Percentiles rank a stretch among this genome's conserved stretches.
Evolutionary conservation across 2,113 vertebrate genomes (phyloP).

Genomic region (Cyanoderma ruficeps): DNA sequence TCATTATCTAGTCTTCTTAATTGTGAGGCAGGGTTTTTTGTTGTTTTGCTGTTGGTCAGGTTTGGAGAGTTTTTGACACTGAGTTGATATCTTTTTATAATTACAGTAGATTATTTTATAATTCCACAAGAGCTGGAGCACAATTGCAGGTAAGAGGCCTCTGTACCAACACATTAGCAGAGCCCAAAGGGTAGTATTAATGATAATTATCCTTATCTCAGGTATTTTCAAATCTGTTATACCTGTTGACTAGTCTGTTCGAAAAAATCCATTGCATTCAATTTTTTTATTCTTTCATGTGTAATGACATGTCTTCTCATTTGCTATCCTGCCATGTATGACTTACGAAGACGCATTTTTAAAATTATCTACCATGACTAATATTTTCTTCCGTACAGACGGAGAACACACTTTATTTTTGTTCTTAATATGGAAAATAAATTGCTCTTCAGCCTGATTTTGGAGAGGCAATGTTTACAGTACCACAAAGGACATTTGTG

Average conservation of each 20-base stretch:
- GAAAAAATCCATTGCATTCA: background rate
- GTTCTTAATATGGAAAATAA: conserved; percentile 36
- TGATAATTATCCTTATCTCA: background rate
- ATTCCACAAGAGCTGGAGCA: background rate
- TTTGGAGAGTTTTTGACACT: background rate
- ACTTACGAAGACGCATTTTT: conserved; percentile 6
- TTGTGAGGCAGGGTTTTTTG: background rate
- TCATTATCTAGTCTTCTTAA: background rate
- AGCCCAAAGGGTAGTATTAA: background rate
- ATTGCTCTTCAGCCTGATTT: conserved; percentile 30
- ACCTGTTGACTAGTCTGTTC: background rate
- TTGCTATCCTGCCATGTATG: background rate
- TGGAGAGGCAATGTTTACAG: conserved; percentile 12
- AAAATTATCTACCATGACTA: conserved; percentile 23
- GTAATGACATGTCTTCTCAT: background rate
- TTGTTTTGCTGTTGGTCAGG: background rate
- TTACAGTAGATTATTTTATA: background rate
- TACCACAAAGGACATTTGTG: conserved; percentile 22
- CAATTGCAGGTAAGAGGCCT: background rate
- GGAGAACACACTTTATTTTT: background rate
- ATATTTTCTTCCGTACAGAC: conserved; percentile 26
- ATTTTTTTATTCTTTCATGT: background rate
- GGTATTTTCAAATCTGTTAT: background rate
- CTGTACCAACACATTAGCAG: background rate
- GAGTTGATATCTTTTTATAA: background rate